A percentile compares a stretch with the other conserved stretches of the same genome.
phyloP scores from a whole-genome alignment of 2,113 vertebrate species.

The Anser cygnoides region DNA sequence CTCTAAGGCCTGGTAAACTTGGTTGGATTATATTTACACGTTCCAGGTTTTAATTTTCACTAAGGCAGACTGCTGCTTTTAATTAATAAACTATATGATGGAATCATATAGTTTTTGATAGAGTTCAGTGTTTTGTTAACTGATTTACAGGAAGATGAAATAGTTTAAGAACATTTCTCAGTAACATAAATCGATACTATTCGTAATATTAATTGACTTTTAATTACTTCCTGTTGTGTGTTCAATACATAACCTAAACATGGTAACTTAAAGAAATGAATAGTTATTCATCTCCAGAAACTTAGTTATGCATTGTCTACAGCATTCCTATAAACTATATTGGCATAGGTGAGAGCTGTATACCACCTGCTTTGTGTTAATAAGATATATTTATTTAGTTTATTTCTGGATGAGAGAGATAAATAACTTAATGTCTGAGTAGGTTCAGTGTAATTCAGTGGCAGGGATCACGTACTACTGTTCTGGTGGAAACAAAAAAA shows the following conservation, averaged over 20 bases:
- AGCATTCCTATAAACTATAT: not conserved
- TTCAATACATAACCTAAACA: not conserved
- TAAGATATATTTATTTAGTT: not conserved
- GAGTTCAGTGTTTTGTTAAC: not conserved
- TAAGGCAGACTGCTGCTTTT: not conserved
- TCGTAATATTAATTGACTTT: not conserved
- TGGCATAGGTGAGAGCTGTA: not conserved
- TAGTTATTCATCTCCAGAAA: fast-evolving
- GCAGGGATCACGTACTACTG: not conserved
- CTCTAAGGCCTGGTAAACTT: not conserved
- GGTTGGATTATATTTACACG: fast-evolving
- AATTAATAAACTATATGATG: not conserved
- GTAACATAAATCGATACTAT: not conserved
- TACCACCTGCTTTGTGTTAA: not conserved
- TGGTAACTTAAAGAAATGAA: not conserved
- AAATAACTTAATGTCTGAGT: not conserved
- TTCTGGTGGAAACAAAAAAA: not conserved
- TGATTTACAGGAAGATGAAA: not conserved
- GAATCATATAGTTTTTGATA: not conserved
- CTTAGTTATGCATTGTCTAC: not conserved
- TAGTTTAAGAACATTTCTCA: not conserved
- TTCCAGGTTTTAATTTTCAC: not conserved
- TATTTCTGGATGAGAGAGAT: not conserved
- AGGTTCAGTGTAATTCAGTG: not conserved
- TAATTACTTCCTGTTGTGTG: not conserved